Base-by-base conservation (phyloP, 2,888 invertebrate genomes). In the Empis stercorea region DNA sequence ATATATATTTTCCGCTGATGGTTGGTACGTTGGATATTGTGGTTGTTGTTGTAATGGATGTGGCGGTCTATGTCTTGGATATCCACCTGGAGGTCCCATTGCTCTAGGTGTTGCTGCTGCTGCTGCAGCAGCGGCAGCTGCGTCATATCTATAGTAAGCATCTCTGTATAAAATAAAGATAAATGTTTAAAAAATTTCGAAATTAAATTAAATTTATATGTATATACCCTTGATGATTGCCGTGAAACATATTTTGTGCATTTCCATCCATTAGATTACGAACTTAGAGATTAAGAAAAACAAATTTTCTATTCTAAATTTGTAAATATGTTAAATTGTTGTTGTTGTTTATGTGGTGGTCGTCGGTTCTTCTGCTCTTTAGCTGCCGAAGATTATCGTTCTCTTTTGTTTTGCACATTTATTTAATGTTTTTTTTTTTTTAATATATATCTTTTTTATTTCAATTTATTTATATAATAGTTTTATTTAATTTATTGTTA, bases 1-100 rank as follows among this genome's bases (percentile, higher is more conserved):
- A 62, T 80, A 81, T 73, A 81, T 76, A 60, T 73, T 79, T 66
- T 81, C 80, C 60, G 61, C 70, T 70, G 59, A 71, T 57, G 77
- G 76, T 60, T 79, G 79, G 56, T 77, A 76, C 57, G 77, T 76
- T 60, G 80, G 71, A 64, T 76, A 78, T 57, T 73, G 71, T 59
- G 75, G 73, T 63, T 75, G 76, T 56, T 70, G 69, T 56, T 74
- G 74, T 53, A 75, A 70, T 53, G 77, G 77, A 60, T 79, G 78
- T 43, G 77, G 76, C 44, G 76, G 76, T 55, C 80, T 71, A 63
- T 76, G 78, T 46, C 73, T 66, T 58, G 74, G 75, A 51, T 74
- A 70, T 54, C 76, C 75, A 45, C 72, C 65, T 10, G 75, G 74
- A 55, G 78, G 78, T 49, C 78, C 78, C 77, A 78, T 78, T 38